A percentile compares a stretch with the other conserved stretches of the same genome.
Evolutionary conservation across 2,888 invertebrate genomes (phyloP).

Genomic region (Ophion costatus): DNA sequence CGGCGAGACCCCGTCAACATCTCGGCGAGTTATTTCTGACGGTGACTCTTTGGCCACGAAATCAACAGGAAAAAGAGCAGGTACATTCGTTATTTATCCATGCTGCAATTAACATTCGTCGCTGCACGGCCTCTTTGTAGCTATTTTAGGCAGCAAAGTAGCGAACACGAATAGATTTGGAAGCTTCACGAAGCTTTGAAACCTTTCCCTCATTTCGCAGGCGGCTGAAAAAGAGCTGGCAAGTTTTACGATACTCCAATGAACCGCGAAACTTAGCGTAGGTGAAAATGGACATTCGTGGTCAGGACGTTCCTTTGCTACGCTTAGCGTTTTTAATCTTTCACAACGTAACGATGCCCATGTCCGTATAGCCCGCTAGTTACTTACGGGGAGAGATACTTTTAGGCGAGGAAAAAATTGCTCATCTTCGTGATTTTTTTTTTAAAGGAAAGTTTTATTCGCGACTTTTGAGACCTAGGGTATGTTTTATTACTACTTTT

Average conservation of each 20-base stretch:
- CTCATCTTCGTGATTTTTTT: no score
- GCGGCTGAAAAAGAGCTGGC: background rate
- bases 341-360: no score
- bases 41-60: slow-evolving; percentile 95
- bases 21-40: slow-evolving; percentile 94
- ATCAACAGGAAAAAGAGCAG: slow-evolving; percentile 90
- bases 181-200: background rate
- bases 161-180: background rate
- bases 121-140: slow-evolving; percentile 24
- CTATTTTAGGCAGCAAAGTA: slow-evolving; percentile 29
- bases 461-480: no score
- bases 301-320: background rate
- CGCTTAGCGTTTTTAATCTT: background rate
- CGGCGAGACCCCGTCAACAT: slow-evolving; percentile 87
- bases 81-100: slow-evolving; percentile 61
- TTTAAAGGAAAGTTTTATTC: no score
- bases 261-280: background rate
- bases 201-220: background rate
- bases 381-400: no score
- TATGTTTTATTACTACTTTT: no score
- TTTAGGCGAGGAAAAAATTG: no score
- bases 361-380: no score
- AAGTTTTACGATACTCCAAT: background rate
- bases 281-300: background rate
- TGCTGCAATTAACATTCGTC: background rate